Conservation (phyloP, 2,113 vertebrate species). For the Pycnonotus jocosus region DNA sequence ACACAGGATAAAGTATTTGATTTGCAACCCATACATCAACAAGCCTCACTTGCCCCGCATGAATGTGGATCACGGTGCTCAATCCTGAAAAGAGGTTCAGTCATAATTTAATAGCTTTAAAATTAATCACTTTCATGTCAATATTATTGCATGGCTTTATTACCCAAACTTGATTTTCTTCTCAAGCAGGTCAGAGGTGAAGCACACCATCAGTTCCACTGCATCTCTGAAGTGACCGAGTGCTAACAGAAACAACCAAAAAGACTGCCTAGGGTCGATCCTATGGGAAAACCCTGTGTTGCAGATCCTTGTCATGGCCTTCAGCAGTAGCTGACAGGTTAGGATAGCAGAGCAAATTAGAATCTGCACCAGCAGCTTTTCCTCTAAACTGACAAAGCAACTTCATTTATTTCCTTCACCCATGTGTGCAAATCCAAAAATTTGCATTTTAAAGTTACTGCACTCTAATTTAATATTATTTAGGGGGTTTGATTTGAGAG, state of each 20-base stretch:
- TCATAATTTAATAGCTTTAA: neutral
- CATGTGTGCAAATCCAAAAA: neutral
- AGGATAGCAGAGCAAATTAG: neutral
- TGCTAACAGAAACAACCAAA: neutral
- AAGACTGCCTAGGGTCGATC: neutral
- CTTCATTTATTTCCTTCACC: neutral
- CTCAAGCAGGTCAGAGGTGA: neutral
- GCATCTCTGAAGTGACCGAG: neutral
- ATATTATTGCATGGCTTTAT: neutral
- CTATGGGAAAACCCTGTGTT: accelerated
- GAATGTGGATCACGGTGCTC: neutral
- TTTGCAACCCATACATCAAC: neutral
- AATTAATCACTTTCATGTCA: neutral
- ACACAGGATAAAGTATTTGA: neutral
- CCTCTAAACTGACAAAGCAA: neutral
- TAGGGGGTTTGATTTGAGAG: neutral
- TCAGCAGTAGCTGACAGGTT: neutral
- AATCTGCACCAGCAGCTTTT: neutral
- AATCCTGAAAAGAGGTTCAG: neutral
- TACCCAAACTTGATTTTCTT: neutral
- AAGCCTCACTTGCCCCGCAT: neutral
- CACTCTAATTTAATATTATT: neutral
- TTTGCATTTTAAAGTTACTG: neutral
- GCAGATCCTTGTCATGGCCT: neutral
- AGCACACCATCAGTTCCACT: neutral